phyloP scores from a whole-genome alignment of 1,140 invertebrate species.

The Scylla paramamosain region DNA sequence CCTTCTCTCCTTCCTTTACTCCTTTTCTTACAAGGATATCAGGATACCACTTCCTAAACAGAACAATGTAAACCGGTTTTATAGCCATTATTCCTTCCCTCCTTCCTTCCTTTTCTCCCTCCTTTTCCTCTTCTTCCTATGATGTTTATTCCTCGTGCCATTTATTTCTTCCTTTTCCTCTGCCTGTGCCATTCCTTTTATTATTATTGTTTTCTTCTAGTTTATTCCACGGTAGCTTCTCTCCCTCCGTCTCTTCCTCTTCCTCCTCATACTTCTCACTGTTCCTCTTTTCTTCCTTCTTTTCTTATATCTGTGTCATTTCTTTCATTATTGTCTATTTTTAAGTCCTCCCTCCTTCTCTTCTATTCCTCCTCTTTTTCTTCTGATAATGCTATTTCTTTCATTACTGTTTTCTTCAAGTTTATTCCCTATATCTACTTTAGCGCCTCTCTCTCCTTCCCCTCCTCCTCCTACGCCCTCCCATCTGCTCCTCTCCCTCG shows the following conservation, averaged over 20 bases:
- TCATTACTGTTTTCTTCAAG: too few species aligned
- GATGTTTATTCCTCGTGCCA: too few species aligned
- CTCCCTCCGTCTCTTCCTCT: neutral
- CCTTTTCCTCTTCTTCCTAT: too few species aligned
- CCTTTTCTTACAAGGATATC: too few species aligned
- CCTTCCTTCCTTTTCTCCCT: too few species aligned
- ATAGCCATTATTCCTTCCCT: too few species aligned
- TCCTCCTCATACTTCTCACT: neutral
- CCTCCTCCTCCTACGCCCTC: neutral
- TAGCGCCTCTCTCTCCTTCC: too few species aligned
- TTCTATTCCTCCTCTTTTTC: neutral
- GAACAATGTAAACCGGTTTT: too few species aligned
- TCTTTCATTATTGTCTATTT: neutral
- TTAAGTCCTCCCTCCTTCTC: neutral
- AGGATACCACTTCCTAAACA: too few species aligned
- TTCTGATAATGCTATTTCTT: neutral
- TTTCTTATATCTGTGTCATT: neutral
- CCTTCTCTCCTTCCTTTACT: too few species aligned
- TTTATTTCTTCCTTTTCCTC: neutral
- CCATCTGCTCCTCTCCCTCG: neutral
- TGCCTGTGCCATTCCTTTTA: neutral
- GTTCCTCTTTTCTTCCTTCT: neutral
- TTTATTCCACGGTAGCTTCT: neutral
- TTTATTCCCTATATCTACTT: too few species aligned
- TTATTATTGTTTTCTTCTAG: neutral